Percentiles rank a stretch among this genome's conserved stretches.
phyloP scores from a whole-genome alignment of 2,888 invertebrate species.

The Octonoba sinensis region DNA sequence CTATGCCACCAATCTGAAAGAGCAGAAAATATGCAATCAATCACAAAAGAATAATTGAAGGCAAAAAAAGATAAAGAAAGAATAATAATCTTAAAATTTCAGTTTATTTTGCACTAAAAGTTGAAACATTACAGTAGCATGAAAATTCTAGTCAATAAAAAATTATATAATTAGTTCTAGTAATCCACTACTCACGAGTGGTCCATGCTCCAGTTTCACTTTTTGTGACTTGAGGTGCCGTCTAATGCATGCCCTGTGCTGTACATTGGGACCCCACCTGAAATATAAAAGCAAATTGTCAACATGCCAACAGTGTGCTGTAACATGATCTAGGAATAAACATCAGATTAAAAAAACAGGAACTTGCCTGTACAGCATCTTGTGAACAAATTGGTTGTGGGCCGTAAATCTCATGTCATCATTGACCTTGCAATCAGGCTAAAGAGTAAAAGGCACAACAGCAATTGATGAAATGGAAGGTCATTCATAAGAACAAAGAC shows the following conservation, averaged over 20 bases:
- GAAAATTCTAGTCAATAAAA: not conserved
- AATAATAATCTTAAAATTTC: not conserved
- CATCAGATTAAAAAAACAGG: not conserved
- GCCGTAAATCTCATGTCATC: conserved; percentile 90
- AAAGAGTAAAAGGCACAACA: not conserved
- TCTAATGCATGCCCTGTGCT: conserved; percentile 86
- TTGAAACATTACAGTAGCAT: not conserved
- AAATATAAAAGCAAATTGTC: conserved; percentile 5
- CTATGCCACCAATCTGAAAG: conserved; percentile 84
- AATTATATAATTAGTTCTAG: not conserved
- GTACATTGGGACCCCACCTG: conserved; percentile 87
- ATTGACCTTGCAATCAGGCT: conserved; percentile 81
- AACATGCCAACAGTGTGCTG: too few relatives aligned
- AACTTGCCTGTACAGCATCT: conserved; percentile 74
- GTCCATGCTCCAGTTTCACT: conserved; percentile 81
- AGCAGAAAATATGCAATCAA: not conserved
- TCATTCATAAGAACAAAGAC: not conserved
- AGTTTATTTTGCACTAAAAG: not conserved
- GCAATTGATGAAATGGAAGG: not conserved
- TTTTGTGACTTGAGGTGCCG: conserved; percentile 84
- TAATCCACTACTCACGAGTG: conserved; percentile 77
- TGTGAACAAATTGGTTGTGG: conserved; percentile 90
- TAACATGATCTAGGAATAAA: not conserved
- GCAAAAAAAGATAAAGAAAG: not conserved
- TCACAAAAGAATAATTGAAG: not conserved